Evolutionary conservation across 2,888 invertebrate genomes (phyloP), one percentile per base, ranked within the genome.

Genomic region (Ferrisia virgata): DNA sequence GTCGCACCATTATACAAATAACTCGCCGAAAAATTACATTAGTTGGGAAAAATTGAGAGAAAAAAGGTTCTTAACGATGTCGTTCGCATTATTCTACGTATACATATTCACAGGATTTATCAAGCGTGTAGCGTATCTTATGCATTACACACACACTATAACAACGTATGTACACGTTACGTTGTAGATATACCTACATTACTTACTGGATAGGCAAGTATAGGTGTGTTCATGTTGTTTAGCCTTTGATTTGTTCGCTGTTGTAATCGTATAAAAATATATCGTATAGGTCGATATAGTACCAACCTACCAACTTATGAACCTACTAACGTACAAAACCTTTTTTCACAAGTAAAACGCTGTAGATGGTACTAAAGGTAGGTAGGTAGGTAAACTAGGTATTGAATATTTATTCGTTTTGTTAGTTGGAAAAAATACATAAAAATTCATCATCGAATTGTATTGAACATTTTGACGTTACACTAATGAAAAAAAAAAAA

Each of bases 1-100:
- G 72, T 72, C 72, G 72, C 72, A 33, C 33, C 72, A 72, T 72
- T 72, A 72, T 72, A 72, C 33, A 72, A 72, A 72, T 72, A 72
- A n/a, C 58, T 47, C 72, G 72, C 72, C 72, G 72, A 72, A 31
- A 64, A 72, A 72, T 72, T 72, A 72, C 33, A 72, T 72, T 72
- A 72, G 72, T 72, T 33, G 72, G 33, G 22, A 64, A 47, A 64
- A 28, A 64, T 64, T 25, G 58, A 64, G 13, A 64, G 58, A 64
- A 64, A 64, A 64, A 53, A 28, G 58, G 58, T 64, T 64, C 58
- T 64, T 64, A 64, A 64, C 58, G 58, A 64, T 64, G 58, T 64
- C 58, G 58, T 64, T 64, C 58, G 58, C 58, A 9, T 64, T 64
- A 64, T 25, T 64, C 25, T 64, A 18, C 47, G 47, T 64, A 39